These are phyloP conservation scores for Oikopleura albicans DNA, from an alignment of 23 tunicate genomes.

Conservation along the genomic window DNA sequence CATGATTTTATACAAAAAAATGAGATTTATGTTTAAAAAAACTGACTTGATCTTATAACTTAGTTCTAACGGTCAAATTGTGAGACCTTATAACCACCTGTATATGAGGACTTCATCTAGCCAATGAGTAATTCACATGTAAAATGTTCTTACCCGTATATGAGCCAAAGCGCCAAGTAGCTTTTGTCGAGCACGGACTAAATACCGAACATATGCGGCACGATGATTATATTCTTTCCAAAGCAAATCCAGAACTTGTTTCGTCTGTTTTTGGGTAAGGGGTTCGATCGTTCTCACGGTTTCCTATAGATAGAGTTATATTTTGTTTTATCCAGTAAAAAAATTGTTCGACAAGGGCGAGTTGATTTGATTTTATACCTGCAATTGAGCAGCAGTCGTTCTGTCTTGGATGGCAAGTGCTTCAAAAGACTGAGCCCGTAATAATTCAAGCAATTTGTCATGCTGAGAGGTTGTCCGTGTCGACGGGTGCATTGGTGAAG, in stretches of 20 bases:
- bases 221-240: constrained; percentile 65
- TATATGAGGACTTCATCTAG: too few relatives aligned
- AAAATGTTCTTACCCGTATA: not conserved
- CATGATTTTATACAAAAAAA: too few relatives aligned
- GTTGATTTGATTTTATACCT: too few relatives aligned
- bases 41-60: too few relatives aligned
- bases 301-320: not conserved
- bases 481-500: not conserved
- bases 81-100: too few relatives aligned
- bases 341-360: not conserved
- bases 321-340: too few relatives aligned
- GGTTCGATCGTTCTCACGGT: not conserved
- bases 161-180: constrained; percentile 39
- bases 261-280: not conserved
- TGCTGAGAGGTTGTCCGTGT: not conserved
- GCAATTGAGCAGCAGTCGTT: not conserved
- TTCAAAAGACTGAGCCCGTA: not conserved
- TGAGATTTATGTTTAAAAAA: too few relatives aligned
- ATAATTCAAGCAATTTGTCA: not conserved
- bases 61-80: too few relatives aligned
- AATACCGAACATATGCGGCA: constrained; percentile 39
- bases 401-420: not conserved
- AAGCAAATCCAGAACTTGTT: constrained; percentile 8
- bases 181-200: constrained; percentile 53
- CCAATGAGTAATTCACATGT: not conserved